Percentiles rank a stretch among this genome's conserved stretches.
Conservation (phyloP, 2,797 vertebrate genomes). For the Prunella strophiata region DNA sequence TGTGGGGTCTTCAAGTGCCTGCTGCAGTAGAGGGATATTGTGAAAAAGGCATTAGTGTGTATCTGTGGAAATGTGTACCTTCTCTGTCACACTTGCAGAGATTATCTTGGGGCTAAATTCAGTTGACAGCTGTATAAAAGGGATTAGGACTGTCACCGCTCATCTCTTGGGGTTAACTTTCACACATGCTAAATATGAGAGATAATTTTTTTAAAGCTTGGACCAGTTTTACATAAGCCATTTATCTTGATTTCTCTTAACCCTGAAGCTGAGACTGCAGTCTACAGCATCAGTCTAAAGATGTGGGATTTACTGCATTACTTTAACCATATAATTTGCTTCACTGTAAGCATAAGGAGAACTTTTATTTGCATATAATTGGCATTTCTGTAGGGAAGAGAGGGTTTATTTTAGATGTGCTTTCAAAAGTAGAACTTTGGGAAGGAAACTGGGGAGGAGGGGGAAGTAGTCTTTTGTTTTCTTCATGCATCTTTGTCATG, state of each 20-base stretch:
- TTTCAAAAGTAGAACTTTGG: background rate
- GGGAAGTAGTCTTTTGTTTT: background rate
- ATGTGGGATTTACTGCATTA: background rate
- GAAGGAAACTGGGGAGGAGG: background rate
- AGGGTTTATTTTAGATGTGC: background rate
- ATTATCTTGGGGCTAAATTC: constrained; percentile 54
- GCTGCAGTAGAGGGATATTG: background rate
- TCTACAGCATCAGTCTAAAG: background rate
- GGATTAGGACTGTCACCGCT: constrained; percentile 3
- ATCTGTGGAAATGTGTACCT: background rate
- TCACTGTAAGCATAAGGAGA: background rate
- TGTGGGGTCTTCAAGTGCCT: background rate
- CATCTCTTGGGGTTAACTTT: constrained; percentile 42
- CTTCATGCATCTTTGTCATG: background rate
- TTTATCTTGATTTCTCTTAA: constrained; percentile 60
- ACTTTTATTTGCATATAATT: background rate
- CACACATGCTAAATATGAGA: constrained; percentile 31
- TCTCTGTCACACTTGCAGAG: constrained; percentile 8
- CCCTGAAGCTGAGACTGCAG: background rate
- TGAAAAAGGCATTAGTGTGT: background rate
- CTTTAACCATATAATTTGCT: background rate
- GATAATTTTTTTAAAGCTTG: background rate
- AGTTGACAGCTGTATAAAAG: constrained; percentile 62
- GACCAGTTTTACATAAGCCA: constrained; percentile 3
- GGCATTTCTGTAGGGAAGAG: background rate